Evolutionary conservation across 2,888 invertebrate species (phyloP).

Genomic region (Ophion ellenae): DNA sequence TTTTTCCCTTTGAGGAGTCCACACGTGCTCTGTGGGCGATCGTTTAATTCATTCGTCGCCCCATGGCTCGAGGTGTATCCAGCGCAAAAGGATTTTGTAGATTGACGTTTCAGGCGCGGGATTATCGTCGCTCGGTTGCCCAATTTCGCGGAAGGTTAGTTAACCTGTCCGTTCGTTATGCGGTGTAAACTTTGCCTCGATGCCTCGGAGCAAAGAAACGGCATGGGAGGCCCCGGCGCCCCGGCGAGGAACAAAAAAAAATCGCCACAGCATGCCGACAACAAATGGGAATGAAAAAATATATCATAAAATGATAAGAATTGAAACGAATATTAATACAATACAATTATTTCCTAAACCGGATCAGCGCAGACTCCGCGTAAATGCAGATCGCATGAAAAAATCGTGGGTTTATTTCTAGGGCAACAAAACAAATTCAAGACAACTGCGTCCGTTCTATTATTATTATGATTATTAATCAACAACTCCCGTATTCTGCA

Average conservation of each 20-base stretch:
- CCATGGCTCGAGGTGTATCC: constrained; percentile 20
- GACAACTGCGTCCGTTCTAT: too few species aligned
- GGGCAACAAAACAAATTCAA: too few species aligned
- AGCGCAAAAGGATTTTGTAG: constrained; percentile 55
- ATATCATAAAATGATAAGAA: background rate
- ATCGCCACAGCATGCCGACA: constrained; percentile 8
- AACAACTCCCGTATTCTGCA: too few species aligned
- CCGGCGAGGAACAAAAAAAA: constrained; percentile 40
- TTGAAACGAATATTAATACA: background rate
- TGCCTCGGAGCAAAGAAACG: constrained; percentile 54
- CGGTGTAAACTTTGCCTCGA: constrained; percentile 48
- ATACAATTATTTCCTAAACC: background rate
- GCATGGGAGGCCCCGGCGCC: constrained; percentile 60
- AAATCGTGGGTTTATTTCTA: background rate
- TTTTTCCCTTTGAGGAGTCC: constrained; percentile 23
- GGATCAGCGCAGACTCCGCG: background rate
- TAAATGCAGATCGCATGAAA: background rate
- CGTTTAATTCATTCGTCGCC: constrained; percentile 60
- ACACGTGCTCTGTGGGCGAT: constrained; percentile 47
- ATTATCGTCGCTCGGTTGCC: constrained; percentile 67
- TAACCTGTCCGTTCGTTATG: constrained; percentile 61
- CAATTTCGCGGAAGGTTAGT: constrained; percentile 69
- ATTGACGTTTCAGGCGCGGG: constrained; percentile 65
- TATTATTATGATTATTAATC: too few species aligned
- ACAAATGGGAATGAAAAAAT: constrained; percentile 29